Percentiles rank a stretch among this genome's conserved stretches.
Conservation (phyloP, 2,113 vertebrate genomes). For the Tretioscincus oriximinensis region DNA sequence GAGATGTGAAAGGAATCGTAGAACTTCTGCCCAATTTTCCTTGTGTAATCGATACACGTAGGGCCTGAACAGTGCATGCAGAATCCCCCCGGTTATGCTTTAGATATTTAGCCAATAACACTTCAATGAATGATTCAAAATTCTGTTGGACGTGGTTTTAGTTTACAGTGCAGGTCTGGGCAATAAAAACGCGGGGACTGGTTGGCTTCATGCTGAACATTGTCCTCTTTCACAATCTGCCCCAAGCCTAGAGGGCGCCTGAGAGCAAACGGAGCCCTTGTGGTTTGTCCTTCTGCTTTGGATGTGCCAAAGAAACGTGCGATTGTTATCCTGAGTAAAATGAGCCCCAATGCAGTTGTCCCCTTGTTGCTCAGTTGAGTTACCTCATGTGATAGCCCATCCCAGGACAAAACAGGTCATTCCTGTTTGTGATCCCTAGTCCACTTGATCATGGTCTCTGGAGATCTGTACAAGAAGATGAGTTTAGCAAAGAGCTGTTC, state of each 20-base stretch:
- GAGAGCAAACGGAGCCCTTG: background rate
- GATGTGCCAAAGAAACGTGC: background rate
- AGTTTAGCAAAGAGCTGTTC: conserved; percentile 79
- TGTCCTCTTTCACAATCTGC: no score
- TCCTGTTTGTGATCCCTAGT: conserved; percentile 67
- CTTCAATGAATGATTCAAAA: background rate
- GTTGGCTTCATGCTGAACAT: no score
- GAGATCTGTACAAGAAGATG: conserved; percentile 71
- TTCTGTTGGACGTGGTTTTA: background rate
- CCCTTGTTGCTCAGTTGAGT: no score
- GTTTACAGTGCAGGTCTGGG: no score
- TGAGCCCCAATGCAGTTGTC: no score
- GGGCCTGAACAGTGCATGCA: no score
- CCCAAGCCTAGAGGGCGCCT: no score
- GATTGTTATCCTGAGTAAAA: background rate
- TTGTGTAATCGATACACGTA: no score
- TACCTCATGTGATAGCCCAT: background rate
- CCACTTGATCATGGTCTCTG: conserved; percentile 76
- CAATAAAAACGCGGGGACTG: no score
- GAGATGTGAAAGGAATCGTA: no score
- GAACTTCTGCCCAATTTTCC: no score
- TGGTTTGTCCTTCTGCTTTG: background rate
- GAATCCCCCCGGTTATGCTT: background rate
- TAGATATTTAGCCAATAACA: background rate
- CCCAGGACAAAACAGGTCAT: background rate